Percentiles rank a stretch among this genome's conserved stretches.
phyloP scores from a whole-genome alignment of 2,797 vertebrate genomes.

The Eulemur albifrons region DNA sequence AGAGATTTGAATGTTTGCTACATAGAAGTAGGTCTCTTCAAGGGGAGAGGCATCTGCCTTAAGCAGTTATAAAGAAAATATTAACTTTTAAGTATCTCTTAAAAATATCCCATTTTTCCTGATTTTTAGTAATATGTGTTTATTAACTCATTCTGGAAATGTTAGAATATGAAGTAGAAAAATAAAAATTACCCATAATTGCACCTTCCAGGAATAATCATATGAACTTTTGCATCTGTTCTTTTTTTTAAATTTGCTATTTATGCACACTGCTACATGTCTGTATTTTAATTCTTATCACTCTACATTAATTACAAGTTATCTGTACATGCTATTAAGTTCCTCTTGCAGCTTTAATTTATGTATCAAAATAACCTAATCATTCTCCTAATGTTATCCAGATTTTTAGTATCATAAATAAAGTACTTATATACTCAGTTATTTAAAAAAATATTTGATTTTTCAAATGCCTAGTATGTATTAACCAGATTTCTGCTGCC shows the following conservation, averaged over 20 bases:
- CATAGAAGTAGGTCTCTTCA: neutral
- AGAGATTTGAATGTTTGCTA: neutral
- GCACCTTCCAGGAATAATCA: neutral
- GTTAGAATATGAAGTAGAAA: slow-evolving; percentile 3
- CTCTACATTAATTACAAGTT: neutral
- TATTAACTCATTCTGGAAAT: neutral
- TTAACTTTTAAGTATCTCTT: neutral
- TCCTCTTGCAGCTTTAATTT: neutral
- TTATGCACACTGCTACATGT: neutral
- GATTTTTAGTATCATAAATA: neutral
- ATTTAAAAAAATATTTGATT: neutral
- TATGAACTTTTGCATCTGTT: neutral
- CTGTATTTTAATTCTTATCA: neutral
- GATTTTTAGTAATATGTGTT: neutral
- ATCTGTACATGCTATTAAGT: neutral
- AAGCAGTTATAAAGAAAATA: neutral
- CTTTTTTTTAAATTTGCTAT: neutral
- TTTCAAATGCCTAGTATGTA: neutral
- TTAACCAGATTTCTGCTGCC: neutral
- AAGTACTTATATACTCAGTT: neutral
- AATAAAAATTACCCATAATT: neutral
- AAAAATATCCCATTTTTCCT: neutral
- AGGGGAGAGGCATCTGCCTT: neutral
- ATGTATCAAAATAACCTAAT: neutral
- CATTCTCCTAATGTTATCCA: neutral